A percentile compares a stretch with the other conserved stretches of the same genome.
Evolutionary conservation across 2,888 invertebrate genomes (phyloP).

Genomic region (Trisateles emortualis): DNA sequence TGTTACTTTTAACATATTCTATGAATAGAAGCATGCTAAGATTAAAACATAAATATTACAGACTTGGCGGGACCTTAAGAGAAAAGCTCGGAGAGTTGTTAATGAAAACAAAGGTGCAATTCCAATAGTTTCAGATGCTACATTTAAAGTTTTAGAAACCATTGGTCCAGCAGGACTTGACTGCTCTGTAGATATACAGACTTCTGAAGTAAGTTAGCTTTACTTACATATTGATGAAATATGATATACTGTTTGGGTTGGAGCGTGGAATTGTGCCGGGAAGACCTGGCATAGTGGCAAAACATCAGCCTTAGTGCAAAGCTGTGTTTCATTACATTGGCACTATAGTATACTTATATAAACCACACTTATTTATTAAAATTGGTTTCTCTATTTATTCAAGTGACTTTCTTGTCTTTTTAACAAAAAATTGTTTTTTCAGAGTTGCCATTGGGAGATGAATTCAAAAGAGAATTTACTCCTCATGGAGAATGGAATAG

Average conservation of each 20-base stretch:
- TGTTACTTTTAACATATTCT: background rate
- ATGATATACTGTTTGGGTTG: too few relatives aligned
- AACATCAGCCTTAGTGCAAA: too few relatives aligned
- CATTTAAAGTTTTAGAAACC: background rate
- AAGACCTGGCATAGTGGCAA: too few relatives aligned
- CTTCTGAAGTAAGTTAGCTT: conserved; percentile 1
- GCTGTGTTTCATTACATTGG: too few relatives aligned
- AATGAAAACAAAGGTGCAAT: background rate
- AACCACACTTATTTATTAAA: too few relatives aligned
- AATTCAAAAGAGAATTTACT: background rate
- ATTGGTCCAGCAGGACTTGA: background rate
- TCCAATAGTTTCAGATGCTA: background rate
- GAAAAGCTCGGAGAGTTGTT: background rate
- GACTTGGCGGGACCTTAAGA: conserved; percentile 3
- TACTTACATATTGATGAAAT: too few relatives aligned
- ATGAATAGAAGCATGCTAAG: background rate
- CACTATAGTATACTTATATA: too few relatives aligned
- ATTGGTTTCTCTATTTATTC: too few relatives aligned
- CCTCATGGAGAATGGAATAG: background rate
- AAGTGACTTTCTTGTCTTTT: background rate
- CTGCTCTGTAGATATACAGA: background rate
- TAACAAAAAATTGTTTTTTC: background rate
- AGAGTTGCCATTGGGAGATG: background rate
- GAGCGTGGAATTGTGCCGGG: too few relatives aligned
- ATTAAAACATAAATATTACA: background rate